Conservation (phyloP, 23 tunicate genomes). For the Phallusia fumigata region DNA sequence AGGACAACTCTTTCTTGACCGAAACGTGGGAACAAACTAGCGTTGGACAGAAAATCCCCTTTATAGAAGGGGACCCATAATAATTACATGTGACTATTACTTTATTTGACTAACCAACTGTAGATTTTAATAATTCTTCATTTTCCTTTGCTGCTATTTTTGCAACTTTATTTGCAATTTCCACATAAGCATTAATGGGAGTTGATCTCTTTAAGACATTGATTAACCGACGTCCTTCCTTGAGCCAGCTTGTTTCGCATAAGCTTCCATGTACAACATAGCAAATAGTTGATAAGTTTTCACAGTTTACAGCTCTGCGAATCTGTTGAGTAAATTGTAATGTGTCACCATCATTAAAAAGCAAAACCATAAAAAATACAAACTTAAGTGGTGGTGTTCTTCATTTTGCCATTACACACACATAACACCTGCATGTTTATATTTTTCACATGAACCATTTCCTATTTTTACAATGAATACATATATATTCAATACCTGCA, state of each 20-base stretch:
- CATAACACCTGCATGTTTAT: too few relatives aligned
- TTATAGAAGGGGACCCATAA: too few relatives aligned
- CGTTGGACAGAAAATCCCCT: too few relatives aligned
- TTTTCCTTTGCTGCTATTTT: not conserved
- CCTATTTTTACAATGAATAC: too few relatives aligned
- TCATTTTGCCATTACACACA: too few relatives aligned
- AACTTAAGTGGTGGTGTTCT: too few relatives aligned
- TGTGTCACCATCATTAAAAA: too few relatives aligned
- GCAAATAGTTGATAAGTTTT: not conserved
- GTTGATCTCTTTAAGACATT: not conserved
- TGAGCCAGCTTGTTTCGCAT: not conserved
- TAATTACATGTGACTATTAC: not conserved
- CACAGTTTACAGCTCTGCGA: not conserved
- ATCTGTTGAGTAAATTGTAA: not conserved
- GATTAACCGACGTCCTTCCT: conserved; percentile 1
- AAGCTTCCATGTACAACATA: not conserved
- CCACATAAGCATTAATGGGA: not conserved
- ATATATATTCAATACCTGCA: too few relatives aligned
- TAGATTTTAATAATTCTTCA: not conserved
- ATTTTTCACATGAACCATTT: too few relatives aligned
- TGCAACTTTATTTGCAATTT: not conserved
- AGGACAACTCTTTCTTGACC: too few relatives aligned
- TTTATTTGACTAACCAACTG: not conserved
- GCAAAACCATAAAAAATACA: too few relatives aligned
- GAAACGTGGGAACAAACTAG: too few relatives aligned